A percentile compares a stretch with the other conserved stretches of the same genome.
Conservation (phyloP, 2,888 invertebrate genomes). For the Phlogophora meticulosa region DNA sequence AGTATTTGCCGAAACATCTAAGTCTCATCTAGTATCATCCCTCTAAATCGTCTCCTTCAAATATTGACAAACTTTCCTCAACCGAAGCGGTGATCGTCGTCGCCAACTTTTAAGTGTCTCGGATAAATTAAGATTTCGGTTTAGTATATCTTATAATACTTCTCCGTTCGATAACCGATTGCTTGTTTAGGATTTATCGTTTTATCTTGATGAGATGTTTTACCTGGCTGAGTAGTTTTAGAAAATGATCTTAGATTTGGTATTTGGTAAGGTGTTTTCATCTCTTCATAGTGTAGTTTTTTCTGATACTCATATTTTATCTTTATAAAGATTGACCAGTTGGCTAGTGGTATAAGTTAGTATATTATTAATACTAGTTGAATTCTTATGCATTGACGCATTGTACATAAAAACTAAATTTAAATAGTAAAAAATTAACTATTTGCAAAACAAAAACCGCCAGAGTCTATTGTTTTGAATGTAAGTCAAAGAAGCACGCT, state of each 20-base stretch:
- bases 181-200: conserved; percentile 40
- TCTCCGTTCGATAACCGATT: conserved; percentile 50
- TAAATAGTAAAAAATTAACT: too few species aligned
- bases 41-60: conserved; percentile 67
- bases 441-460: too few species aligned
- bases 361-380: too few species aligned
- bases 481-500: too few species aligned
- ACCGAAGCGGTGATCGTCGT: conserved; percentile 61
- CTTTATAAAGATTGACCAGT: too few species aligned
- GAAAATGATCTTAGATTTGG: neutral
- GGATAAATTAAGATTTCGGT: conserved; percentile 76
- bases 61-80: conserved; percentile 79
- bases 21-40: conserved; percentile 52
- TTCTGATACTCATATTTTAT: too few species aligned
- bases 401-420: too few species aligned
- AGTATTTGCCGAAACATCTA: conserved; percentile 14
- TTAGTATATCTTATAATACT: conserved; percentile 69
- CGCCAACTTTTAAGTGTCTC: conserved; percentile 75
- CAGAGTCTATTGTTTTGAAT: too few species aligned
- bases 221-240: conserved; percentile 7
- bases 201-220: conserved; percentile 21
- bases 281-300: too few species aligned
- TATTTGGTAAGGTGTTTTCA: neutral
- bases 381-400: too few species aligned
- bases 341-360: too few species aligned